Evolutionary conservation across 1,140 invertebrate genomes (phyloP), one percentile per base, ranked within the genome.

Genomic region (Venturia canescens): DNA sequence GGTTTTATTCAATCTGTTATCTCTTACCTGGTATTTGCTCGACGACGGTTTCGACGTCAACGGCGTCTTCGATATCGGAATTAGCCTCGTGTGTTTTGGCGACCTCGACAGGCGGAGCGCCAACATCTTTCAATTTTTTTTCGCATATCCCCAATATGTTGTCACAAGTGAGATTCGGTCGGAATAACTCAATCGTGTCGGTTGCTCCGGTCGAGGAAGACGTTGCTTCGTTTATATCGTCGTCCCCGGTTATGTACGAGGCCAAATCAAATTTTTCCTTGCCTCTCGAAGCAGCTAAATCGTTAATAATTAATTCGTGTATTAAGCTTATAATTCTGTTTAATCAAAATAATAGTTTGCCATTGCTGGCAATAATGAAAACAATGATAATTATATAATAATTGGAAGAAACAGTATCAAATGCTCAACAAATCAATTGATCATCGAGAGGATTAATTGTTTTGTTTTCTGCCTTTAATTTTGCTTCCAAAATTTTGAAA

Each of bases 1-100:
- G n/a, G n/a, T n/a, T n/a, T n/a, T n/a, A n/a, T n/a, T n/a, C n/a
- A 44, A 44, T 44, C 2, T 9, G n/a, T 44, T 44, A 44, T 44
- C 7, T 44, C 13, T 78, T 84, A 90, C 88, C 85, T 80, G 87
- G 86, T 74, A 84, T 31, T 70, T 86, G 74, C 77, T 86, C 85
- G 18, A 80, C 60, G 29, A 85, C 81, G 9, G 84, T 85, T 83
- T 87, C 85, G 53, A 88, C 72, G 72, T 88, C 86, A 53, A 89
- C 57, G 66, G 76, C 81, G 23, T 86, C 80, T 50, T 86, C 83
- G 70, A 78, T 84, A 11, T 85, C 84, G 16, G 67, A 78, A 48
- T 60, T n/a, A 34, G 80, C 6, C 0, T 67, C 60, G 7, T 27
- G 4, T 21, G 15, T 26, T 53, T 76, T 53, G 3, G n/a, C 72